Base-by-base conservation (phyloP, 1,140 invertebrate genomes). In the Delia radicum region DNA sequence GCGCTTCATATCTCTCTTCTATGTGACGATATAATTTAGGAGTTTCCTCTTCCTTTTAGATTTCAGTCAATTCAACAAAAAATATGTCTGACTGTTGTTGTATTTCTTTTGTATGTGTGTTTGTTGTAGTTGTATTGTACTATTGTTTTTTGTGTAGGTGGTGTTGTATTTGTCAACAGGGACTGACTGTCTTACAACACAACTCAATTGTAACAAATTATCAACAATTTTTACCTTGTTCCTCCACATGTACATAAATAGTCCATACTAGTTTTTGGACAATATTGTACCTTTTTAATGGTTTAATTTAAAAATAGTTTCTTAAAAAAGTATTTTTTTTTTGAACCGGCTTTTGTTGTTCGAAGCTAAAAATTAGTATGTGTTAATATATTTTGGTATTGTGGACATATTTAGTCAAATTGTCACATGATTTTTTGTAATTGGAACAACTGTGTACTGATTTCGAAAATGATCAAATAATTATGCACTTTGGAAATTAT, bases 151-250 rank as follows among this genome's bases (percentile, higher is more conserved):
- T 69, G 65, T 37, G 29, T 69, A 33, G 65, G n/a, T 69, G 65
- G 28, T 67, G n/a, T 33, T 69, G 10, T 69, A 21, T 69, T 69
- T 26, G 63, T 69, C 48, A 55, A 55, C 48, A 55, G 48, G 18
- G 48, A 18, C 48, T 55, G n/a, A 18, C n/a, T 55, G 48, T 42
- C 37, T 3, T 42, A 15, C 12, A 42, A 21, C 7, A 55, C 48
- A 55, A 55, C 48, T 55, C 48, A 55, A 55, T 55, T 55, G 48
- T 55, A 55, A 55, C 48, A 55, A 55, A 55, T 55, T 55, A 55
- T 21, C 48, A 55, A 42, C 37, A 8, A 13, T 42, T 42, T 42
- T 42, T 42, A n/a, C n/a, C n/a, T 42, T 42, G 3, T 42, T 42
- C 37, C 2, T 42, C 37, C n/a, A n/a, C n/a, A n/a, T n/a, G n/a